phyloP scores from a whole-genome alignment of 2,888 invertebrate species.

The Hydropsyche betteni region DNA sequence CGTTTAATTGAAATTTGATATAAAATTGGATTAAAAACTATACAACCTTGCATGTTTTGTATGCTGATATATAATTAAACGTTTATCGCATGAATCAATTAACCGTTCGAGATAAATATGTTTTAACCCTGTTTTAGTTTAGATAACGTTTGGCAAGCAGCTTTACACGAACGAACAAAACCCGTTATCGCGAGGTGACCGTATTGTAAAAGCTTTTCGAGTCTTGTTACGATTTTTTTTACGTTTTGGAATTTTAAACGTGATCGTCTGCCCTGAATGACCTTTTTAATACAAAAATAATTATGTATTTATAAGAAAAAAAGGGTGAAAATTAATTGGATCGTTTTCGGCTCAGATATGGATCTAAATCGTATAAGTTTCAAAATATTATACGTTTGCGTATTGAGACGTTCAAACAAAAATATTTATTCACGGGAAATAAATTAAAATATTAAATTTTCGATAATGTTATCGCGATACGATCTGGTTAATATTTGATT shows the following conservation, averaged over 20 bases:
- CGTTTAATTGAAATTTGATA: too few relatives aligned
- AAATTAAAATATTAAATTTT: too few relatives aligned
- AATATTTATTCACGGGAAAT: too few relatives aligned
- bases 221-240: slow-evolving; percentile 13
- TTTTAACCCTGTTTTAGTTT: slow-evolving; percentile 24
- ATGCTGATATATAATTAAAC: slow-evolving; percentile 2
- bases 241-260: neutral
- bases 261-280: slow-evolving; percentile 20
- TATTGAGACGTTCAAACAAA: too few relatives aligned
- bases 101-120: slow-evolving; percentile 22
- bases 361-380: too few relatives aligned
- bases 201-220: slow-evolving; percentile 15
- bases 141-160: slow-evolving; percentile 6
- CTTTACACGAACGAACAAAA: slow-evolving; percentile 26
- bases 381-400: too few relatives aligned
- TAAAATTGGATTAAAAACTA: too few relatives aligned
- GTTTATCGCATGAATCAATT: slow-evolving; percentile 26
- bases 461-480: too few relatives aligned
- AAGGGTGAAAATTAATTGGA: too few relatives aligned
- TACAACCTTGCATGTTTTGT: neutral
- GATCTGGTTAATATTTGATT: too few relatives aligned
- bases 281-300: neutral
- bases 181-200: slow-evolving; percentile 20
- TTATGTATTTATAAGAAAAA: too few relatives aligned
- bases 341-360: too few relatives aligned